Evolutionary conservation across 2,888 invertebrate genomes (phyloP).

Genomic region (Homarus gammarus): DNA sequence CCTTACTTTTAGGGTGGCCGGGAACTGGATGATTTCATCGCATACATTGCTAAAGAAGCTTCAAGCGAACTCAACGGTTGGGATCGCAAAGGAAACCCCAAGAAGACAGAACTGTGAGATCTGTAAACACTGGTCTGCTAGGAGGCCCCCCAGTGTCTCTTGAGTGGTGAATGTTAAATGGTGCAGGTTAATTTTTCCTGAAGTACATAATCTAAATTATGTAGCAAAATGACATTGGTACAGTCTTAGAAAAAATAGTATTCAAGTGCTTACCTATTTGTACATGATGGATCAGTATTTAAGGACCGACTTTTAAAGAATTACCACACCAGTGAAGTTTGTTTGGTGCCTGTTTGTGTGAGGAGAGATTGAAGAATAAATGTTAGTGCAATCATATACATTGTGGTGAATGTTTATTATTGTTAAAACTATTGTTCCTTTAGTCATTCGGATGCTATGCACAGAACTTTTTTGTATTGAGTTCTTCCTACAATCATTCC

Average conservation of each 20-base stretch:
- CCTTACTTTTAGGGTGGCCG: constrained; percentile 88
- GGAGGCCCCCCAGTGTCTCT: not conserved
- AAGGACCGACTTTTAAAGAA: not conserved
- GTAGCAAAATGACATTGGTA: not conserved
- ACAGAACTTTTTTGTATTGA: constrained; percentile 1
- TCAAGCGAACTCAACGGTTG: constrained; percentile 92
- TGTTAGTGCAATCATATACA: constrained; percentile 15
- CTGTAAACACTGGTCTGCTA: not conserved
- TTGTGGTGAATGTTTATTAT: constrained; percentile 17
- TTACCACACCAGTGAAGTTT: not conserved
- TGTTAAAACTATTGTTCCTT: constrained; percentile 36
- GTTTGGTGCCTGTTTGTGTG: not conserved
- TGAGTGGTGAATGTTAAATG: not conserved
- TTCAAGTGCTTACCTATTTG: not conserved
- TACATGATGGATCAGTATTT: not conserved
- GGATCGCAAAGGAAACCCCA: constrained; percentile 89
- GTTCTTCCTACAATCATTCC: constrained; percentile 52
- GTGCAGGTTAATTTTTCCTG: not conserved
- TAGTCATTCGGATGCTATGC: constrained; percentile 9
- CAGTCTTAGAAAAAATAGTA: not conserved
- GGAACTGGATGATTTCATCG: constrained; percentile 94
- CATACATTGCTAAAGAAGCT: constrained; percentile 95
- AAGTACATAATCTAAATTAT: not conserved
- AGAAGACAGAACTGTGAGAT: constrained; percentile 84
- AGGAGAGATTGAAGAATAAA: not conserved